phyloP scores from a whole-genome alignment of 2,888 invertebrate genomes.

The Nasonia oneida region DNA sequence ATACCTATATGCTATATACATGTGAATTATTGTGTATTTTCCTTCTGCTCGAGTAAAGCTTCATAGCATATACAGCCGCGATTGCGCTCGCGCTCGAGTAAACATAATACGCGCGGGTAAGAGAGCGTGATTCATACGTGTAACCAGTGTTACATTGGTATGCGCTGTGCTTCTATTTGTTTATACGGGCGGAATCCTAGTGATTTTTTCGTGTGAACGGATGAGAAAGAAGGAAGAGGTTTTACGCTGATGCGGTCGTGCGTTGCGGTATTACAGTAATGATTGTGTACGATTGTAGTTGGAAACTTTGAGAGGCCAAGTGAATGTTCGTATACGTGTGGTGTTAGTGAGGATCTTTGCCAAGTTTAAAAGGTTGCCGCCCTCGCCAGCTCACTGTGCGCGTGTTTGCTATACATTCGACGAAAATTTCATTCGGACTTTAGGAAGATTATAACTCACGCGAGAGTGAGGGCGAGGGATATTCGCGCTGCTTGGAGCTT shows the following conservation, averaged over 20 bases:
- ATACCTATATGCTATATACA: not conserved
- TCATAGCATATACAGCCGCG: not conserved
- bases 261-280: not conserved
- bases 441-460: not conserved
- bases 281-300: not conserved
- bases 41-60: not conserved
- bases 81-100: not conserved
- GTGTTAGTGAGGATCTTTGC: conserved; percentile 18
- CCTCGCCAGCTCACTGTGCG: not conserved
- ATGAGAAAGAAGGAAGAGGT: too few relatives aligned
- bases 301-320: not conserved
- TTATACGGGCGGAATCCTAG: not conserved
- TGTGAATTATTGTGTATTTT: not conserved
- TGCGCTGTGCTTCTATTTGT: not conserved
- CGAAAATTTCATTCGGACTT: not conserved
- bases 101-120: too few relatives aligned
- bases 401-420: not conserved
- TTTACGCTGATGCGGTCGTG: too few relatives aligned
- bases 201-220: not conserved
- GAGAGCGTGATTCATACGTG: not conserved
- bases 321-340: conserved; percentile 2
- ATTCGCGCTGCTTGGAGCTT: not conserved
- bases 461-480: not conserved
- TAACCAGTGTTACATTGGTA: not conserved
- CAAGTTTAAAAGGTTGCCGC: not conserved